Evolutionary conservation across 2,797 vertebrate genomes (phyloP).

Genomic region (Salmo trutta): DNA sequence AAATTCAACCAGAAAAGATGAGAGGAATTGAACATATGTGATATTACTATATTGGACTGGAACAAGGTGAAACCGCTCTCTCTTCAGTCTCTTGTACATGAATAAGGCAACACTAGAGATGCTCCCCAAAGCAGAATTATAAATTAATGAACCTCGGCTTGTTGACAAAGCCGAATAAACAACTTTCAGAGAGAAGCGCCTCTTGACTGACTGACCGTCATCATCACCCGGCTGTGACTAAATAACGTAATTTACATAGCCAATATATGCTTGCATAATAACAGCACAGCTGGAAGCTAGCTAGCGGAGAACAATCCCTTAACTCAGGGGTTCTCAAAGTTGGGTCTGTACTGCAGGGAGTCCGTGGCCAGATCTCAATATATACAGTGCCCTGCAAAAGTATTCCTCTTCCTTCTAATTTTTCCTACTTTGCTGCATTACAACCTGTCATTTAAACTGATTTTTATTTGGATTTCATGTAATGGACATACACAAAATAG

Average conservation of each 20-base stretch:
- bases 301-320: slow-evolving; percentile 29
- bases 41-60: not conserved
- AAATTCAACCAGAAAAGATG: slow-evolving; percentile 19
- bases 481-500: no score
- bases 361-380: no score
- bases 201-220: slow-evolving; percentile 21
- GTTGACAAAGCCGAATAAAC: slow-evolving; percentile 34
- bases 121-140: slow-evolving; percentile 43
- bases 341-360: no score
- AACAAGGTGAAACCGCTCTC: not conserved
- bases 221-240: slow-evolving; percentile 8
- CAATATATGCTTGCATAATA: slow-evolving; percentile 29
- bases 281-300: slow-evolving; percentile 31
- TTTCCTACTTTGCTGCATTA: no score
- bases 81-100: not conserved
- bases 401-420: no score
- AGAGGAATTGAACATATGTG: not conserved
- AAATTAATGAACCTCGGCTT: slow-evolving; percentile 49
- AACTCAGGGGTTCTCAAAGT: no score
- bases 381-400: no score
- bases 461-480: no score
- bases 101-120: slow-evolving; percentile 32
- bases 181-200: not conserved
- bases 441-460: no score
- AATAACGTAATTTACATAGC: slow-evolving; percentile 30